phyloP scores from a whole-genome alignment of 2,113 vertebrate genomes.

The Sebastes fasciatus region DNA sequence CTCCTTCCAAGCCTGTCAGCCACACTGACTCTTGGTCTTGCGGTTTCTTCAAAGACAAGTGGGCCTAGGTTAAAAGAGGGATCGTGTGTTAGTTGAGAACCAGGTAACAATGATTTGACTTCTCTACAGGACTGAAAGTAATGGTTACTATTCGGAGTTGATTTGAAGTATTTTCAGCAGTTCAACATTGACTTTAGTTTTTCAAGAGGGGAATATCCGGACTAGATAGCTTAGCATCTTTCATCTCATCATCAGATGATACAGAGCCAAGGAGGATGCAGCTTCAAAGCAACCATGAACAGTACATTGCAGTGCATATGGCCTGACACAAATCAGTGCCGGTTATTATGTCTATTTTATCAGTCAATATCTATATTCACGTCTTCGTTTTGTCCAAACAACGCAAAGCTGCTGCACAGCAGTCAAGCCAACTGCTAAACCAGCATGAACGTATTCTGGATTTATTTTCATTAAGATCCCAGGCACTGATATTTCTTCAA shows the following conservation, averaged over 20 bases:
- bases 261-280: neutral
- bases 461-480: neutral
- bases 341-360: neutral
- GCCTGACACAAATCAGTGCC: neutral
- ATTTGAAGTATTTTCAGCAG: neutral
- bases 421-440: neutral
- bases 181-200: neutral
- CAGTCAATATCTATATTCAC: neutral
- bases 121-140: neutral
- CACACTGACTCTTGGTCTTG: slow-evolving; percentile 77
- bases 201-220: neutral
- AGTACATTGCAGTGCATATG: neutral
- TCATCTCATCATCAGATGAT: neutral
- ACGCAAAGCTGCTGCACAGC: neutral
- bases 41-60: slow-evolving; percentile 75
- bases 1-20: slow-evolving; percentile 86
- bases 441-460: neutral
- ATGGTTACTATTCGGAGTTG: neutral
- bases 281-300: neutral
- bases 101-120: neutral
- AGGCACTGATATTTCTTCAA: neutral
- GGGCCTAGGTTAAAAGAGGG: neutral
- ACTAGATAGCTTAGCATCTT: neutral
- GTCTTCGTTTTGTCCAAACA: neutral
- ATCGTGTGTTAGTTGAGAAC: neutral